These are phyloP conservation scores for Sparus aurata DNA, from an alignment of 2,797 vertebrate genomes.

Conservation along the genomic window DNA sequence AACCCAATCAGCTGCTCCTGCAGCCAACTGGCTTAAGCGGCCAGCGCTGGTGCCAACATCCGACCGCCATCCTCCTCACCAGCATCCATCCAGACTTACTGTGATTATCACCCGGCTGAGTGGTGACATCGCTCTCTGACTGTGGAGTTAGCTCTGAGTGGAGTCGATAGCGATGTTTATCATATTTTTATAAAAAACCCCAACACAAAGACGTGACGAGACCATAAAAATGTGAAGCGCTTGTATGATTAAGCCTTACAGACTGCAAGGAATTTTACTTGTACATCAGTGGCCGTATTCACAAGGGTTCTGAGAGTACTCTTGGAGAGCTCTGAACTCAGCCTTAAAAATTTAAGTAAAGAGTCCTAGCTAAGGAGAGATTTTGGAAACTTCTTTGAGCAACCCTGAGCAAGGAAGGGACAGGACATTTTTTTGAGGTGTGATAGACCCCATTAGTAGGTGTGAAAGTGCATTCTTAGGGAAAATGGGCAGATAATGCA, in stretches of 20 bases:
- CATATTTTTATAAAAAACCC: not conserved
- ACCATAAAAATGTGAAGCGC: not conserved
- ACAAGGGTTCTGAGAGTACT: too few species aligned
- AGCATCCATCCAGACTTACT: not conserved
- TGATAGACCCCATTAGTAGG: too few species aligned
- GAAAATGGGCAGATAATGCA: too few species aligned
- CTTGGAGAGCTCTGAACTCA: too few species aligned
- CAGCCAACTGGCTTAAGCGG: not conserved
- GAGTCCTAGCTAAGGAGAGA: too few species aligned
- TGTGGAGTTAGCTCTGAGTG: not conserved
- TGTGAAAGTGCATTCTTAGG: too few species aligned
- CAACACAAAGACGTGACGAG: not conserved
- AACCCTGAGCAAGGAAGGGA: too few species aligned
- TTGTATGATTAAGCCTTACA: not conserved
- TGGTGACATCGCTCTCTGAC: not conserved
- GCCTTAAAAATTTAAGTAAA: too few species aligned
- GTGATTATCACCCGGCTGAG: slow-evolving; percentile 1
- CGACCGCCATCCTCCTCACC: not conserved
- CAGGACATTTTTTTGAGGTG: too few species aligned
- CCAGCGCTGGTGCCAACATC: slow-evolving; percentile 2
- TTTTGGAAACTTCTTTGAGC: too few species aligned
- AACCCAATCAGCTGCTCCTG: slow-evolving; percentile 14
- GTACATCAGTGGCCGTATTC: not conserved
- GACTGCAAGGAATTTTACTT: not conserved
- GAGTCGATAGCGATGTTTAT: not conserved